Conservation (phyloP, 2,797 vertebrate species). For the Phalloptychus januarius region DNA sequence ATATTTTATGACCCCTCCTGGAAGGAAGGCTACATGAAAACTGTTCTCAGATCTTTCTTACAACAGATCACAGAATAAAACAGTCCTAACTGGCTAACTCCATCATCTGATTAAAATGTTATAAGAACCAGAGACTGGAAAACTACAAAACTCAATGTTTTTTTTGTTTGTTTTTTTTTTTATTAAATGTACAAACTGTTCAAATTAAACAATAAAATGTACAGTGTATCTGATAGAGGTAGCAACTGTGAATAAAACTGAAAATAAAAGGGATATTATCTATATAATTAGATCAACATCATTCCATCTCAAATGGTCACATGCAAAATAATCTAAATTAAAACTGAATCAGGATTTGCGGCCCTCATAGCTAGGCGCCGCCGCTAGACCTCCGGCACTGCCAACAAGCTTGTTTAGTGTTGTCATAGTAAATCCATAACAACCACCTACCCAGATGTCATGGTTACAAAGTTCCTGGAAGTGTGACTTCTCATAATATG, state of each 20-base stretch:
- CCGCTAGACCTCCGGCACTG: no score
- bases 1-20: slow-evolving; percentile 1
- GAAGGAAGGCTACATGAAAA: background rate
- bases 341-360: no score
- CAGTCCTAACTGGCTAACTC: background rate
- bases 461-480: no score
- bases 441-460: no score
- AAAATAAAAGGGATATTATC: background rate
- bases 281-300: background rate
- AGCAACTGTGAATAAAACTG: background rate
- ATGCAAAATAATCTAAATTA: background rate
- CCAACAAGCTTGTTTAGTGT: no score
- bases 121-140: background rate
- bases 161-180: no score
- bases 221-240: background rate
- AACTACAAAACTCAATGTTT: background rate
- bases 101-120: background rate
- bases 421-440: no score
- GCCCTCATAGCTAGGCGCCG: no score
- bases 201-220: background rate
- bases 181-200: background rate
- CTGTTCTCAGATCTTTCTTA: background rate
- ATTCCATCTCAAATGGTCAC: background rate
- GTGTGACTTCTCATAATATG: no score
- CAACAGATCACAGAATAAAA: background rate